Base-by-base conservation (phyloP, 2,888 invertebrate species). In the Melanostoma scalare region DNA sequence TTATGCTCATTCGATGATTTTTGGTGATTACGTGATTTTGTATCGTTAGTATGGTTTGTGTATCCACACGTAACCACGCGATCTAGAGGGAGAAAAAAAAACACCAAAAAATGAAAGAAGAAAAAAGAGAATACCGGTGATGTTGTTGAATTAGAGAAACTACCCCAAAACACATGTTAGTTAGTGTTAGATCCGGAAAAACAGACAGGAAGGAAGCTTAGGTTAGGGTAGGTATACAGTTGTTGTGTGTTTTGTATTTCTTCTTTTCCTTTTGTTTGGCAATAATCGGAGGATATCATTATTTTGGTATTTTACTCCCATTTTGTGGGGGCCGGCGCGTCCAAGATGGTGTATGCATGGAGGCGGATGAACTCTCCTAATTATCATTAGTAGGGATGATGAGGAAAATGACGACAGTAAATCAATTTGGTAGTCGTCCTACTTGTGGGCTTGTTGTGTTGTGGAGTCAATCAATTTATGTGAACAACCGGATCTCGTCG, bases 1-100 rank as follows among this genome's bases (percentile, higher is more conserved):
- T 94, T 87, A 97, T 95, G 87, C 94, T 94, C 89, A 97, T 95
- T 86, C 97, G 94, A 91, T 96, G 96, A 92, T 96, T 97, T 92
- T 97, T 96, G 76, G 97, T 97, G 90, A 97, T 97, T 89, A 97
- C 96, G 92, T 97, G 96, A 88, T 94, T 95, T 85, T 96, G 96
- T 88, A 97, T 97, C 52, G 96, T 96, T 87, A 97, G 93, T 88
- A 97, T 96, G 6, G 96, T 97, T 91, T 97, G 97, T 44, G 96
- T 97, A 92, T 97, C 97, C 71, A 97, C 96, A 85, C 96, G 94
- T 75, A 97, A 93, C 96, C 97, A 97, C 89, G 97, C 97, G 88
- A 97, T 96, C 97, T 97, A 92, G 35, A 52, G 46, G 9, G 36
- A 40, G 10, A 60, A 50, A 20, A 55, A 8, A 46, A 72, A 8